These are phyloP conservation scores for Strongylocentrotus purpuratus DNA, from an alignment of 35 echinoderm and acorn worm species.

Conservation along the genomic window DNA sequence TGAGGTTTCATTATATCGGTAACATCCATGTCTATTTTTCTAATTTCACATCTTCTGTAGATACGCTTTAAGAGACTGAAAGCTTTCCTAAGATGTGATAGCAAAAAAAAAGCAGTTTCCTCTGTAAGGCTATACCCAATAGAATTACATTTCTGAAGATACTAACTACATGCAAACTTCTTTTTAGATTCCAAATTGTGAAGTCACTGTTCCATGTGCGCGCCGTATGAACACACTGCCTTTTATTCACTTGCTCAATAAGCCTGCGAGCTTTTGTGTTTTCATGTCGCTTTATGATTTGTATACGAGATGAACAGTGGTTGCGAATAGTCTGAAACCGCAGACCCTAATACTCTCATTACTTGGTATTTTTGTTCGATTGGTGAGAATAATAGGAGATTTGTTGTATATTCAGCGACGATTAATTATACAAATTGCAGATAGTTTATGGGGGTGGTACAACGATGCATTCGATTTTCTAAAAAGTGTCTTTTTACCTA, in stretches of 20 bases:
- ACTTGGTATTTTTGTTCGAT: background rate
- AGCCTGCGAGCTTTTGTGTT: slow-evolving; percentile 16
- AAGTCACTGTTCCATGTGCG: background rate
- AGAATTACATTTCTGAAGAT: too few relatives aligned
- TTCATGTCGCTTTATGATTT: background rate
- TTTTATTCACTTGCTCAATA: slow-evolving; percentile 19
- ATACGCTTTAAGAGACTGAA: too few relatives aligned
- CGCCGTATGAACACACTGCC: background rate
- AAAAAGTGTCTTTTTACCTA: too few relatives aligned
- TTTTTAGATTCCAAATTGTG: background rate
- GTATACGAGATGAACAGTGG: slow-evolving; percentile 8
- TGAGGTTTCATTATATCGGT: too few relatives aligned
- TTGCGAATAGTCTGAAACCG: background rate
- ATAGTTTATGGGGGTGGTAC: too few relatives aligned
- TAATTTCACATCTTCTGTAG: too few relatives aligned
- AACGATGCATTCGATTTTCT: too few relatives aligned
- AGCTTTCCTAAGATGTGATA: too few relatives aligned
- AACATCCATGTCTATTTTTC: too few relatives aligned
- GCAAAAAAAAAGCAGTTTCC: too few relatives aligned
- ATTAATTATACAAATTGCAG: background rate
- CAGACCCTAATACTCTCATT: background rate
- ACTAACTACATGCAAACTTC: too few relatives aligned
- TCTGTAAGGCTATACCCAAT: too few relatives aligned
- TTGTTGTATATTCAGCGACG: background rate
- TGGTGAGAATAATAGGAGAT: background rate